Conservation (phyloP, 2,797 vertebrate species). For the Oreochromis mossambicus region DNA sequence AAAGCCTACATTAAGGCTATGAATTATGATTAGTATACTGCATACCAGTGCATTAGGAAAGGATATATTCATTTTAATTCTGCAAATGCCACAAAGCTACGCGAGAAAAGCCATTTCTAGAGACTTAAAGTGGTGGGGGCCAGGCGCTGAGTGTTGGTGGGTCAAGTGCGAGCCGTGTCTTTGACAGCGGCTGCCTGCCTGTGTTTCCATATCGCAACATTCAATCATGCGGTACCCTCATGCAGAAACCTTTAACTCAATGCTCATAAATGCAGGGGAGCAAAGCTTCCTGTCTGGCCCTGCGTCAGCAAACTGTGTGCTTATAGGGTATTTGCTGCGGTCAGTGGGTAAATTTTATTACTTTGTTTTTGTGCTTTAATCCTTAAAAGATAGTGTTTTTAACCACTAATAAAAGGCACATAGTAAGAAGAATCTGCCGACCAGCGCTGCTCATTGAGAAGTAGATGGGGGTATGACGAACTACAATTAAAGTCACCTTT, state of each 20-base stretch:
- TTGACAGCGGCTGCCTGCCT: constrained; percentile 71
- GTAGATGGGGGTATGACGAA: constrained; percentile 18
- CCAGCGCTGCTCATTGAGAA: not conserved
- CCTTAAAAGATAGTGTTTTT: not conserved
- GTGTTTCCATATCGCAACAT: constrained; percentile 72
- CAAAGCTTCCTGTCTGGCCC: constrained; percentile 31
- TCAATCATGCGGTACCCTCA: constrained; percentile 74
- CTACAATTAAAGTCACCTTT: constrained; percentile 68
- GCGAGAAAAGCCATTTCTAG: constrained; percentile 37
- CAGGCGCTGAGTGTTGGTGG: constrained; percentile 55
- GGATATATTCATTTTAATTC: constrained; percentile 67
- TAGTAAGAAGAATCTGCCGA: not conserved
- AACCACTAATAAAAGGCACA: not conserved
- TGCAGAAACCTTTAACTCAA: constrained; percentile 76
- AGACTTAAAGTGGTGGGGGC: constrained; percentile 32
- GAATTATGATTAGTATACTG: constrained; percentile 60
- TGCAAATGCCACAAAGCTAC: constrained; percentile 53
- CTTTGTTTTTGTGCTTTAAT: constrained; percentile 3
- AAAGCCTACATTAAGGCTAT: constrained; percentile 57
- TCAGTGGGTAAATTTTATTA: constrained; percentile 16
- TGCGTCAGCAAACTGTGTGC: not conserved
- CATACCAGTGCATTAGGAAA: constrained; percentile 56
- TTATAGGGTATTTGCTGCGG: not conserved
- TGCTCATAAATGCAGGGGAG: constrained; percentile 61
- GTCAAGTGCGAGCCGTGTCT: constrained; percentile 73